Evolutionary conservation across 2,888 invertebrate species (phyloP), one percentile per base, ranked within the genome.

Genomic region (Leistus spinibarbis): DNA sequence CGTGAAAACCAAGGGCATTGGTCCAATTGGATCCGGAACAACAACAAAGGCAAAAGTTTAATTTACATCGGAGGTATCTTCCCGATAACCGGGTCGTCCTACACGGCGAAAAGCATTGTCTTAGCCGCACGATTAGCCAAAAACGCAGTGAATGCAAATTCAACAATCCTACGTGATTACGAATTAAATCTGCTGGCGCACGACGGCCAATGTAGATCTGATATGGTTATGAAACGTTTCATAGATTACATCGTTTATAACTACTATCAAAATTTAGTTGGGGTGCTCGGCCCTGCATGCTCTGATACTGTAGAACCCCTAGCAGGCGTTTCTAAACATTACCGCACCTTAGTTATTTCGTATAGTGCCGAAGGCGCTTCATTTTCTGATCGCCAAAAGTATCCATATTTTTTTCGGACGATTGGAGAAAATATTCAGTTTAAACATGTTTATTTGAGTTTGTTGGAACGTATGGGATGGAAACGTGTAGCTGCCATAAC

Each of bases 231-330:
- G 90, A 92, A 91, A 78, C 87, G 89, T 0, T 93, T 94, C 82
- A 93, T 94, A 72, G 90, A 92, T 77, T 92, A 91, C 81, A 89
- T 92, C 71, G 86, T 88, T 7, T 85, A 86, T 69, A 86, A 87
- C 71, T 83, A 87, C 56, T 89, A 89, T 77, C 83, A 87, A 54
- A 88, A 89, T 66, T 85, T 94, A 76, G 88, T 92, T 76, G 95
- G 94, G 0, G 90, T 95, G 0, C 82, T 94, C 64, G 94, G 95
- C 5, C 94, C 94, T 0, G 93, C 92, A 0, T 95, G 94, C 81
- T 93, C 93, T 0, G 94, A 94, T 82, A 93, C 94, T 0, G 91
- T 94, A 0, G 93, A 94, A 81, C 93, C 94, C 0, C 86, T 95
- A 53, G 93, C 93, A 0, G 93, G 93, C 0, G 89, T 95, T 1